These are phyloP conservation scores for Gouania willdenowi DNA, from an alignment of 2,797 vertebrate genomes.

Conservation along the genomic window DNA sequence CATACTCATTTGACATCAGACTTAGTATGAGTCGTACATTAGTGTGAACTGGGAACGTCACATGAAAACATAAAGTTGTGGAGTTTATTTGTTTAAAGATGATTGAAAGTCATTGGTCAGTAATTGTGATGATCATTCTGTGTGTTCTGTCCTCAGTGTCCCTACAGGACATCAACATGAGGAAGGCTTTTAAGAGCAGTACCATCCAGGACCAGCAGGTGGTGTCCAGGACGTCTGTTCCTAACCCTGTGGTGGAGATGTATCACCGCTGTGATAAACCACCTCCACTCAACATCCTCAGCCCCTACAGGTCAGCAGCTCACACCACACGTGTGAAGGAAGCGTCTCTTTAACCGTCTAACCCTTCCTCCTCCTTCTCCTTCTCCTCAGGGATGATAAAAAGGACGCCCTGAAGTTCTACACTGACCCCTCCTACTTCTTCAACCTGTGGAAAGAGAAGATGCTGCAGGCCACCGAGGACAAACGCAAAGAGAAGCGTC, in stretches of 20 bases:
- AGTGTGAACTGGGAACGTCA: no score
- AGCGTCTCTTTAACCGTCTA: no score
- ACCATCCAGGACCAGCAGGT: constrained; percentile 93
- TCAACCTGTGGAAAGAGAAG: constrained; percentile 92
- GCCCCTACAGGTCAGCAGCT: constrained; percentile 79
- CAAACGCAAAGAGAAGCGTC: constrained; percentile 88
- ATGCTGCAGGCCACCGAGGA: constrained; percentile 92
- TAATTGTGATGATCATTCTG: no score
- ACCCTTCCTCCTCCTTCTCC: not conserved
- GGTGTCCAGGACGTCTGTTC: constrained; percentile 86
- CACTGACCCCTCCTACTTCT: constrained; percentile 91
- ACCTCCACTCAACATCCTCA: constrained; percentile 89
- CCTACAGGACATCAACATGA: constrained; percentile 91
- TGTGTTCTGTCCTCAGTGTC: constrained; percentile 81
- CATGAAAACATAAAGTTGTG: no score
- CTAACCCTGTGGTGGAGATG: constrained; percentile 90
- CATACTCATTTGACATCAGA: no score
- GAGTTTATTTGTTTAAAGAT: no score
- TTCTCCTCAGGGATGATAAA: constrained; percentile 80
- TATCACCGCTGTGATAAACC: constrained; percentile 90
- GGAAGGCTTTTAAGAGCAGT: constrained; percentile 92
- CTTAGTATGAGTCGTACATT: no score
- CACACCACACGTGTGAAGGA: rapidly evolving
- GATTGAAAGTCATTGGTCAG: no score
- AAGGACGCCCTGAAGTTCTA: constrained; percentile 91